Evolutionary conservation across 1,140 invertebrate genomes (phyloP), one percentile per base, ranked within the genome.

Genomic region (Lucilia cuprina): DNA sequence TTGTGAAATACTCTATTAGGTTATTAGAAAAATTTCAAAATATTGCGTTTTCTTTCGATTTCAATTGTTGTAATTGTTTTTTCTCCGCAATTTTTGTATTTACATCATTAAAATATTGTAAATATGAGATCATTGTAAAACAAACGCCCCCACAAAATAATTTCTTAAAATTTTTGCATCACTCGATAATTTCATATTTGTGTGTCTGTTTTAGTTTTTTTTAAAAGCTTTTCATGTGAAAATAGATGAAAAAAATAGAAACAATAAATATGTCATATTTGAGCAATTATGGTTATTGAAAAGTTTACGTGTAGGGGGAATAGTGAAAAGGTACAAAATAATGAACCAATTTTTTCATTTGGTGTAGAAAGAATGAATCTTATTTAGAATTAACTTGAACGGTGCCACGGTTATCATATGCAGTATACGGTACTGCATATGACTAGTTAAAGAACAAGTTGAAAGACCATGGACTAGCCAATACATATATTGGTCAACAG

Each of bases 41-140:
- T 70, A 70, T 70, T 70, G 19, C n/a, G 19, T 70, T 70, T 70
- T 25, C 10, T 8, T 65, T 65, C 19, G 25, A 7, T 70, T 60
- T 60, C 55, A 14, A n/a, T 10, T 60, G 12, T 7, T 70, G 21
- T 70, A 70, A 21, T 70, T 70, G 65, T 25, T 2, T 19, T 9
- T 70, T 70, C 8, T 25, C n/a, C 21, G 65, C 65, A 70, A 21
- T 70, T 21, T 70, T 21, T 21, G n/a, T 9, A 70, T 19, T 70
- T 70, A 70, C 65, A 70, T 70, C 65, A 21, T 70, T 21, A 21
- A 21, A 21, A 9, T 25, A 21, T 21, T 70, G 65, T 70, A 70
- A 70, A 70, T 21, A 70, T 70, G 65, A 70, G 65, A 70, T 70
- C 65, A 70, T 70, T 25, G n/a, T 21, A 70, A 21, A 70, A 70